A percentile compares a stretch with the other conserved stretches of the same genome.
Conservation (phyloP, 2,797 vertebrate genomes). For the Threskiornis aethiopicus region DNA sequence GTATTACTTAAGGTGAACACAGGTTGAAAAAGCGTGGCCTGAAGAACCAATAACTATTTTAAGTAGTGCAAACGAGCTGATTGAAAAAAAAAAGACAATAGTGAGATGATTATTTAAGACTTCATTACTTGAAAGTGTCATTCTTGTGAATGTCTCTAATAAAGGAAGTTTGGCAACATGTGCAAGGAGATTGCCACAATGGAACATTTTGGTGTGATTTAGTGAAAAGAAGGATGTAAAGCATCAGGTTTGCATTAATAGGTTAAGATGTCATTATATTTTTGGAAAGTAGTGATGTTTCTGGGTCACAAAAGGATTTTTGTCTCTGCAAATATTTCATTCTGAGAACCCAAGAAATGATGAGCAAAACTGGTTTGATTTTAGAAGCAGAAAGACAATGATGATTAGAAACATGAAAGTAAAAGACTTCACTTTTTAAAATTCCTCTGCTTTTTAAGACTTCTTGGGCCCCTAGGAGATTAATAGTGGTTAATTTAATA, state of each 20-base stretch:
- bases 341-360: background rate
- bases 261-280: background rate
- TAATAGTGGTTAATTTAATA: background rate
- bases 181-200: background rate
- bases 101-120: background rate
- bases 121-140: background rate
- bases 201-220: background rate
- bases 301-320: constrained; percentile 18
- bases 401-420: background rate
- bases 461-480: background rate
- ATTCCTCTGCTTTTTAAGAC: background rate
- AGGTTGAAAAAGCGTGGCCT: background rate
- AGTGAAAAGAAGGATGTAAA: background rate
- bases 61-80: background rate
- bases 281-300: constrained; percentile 18
- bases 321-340: background rate
- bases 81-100: background rate
- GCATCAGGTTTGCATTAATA: background rate
- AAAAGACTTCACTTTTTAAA: background rate
- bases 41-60: background rate
- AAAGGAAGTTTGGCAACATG: background rate
- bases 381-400: background rate
- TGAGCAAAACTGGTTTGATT: background rate
- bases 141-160: background rate
- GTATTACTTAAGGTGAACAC: background rate